These are phyloP conservation scores for Sphenodon punctatus DNA, from an alignment of 2,797 vertebrate genomes.

Conservation along the genomic window DNA sequence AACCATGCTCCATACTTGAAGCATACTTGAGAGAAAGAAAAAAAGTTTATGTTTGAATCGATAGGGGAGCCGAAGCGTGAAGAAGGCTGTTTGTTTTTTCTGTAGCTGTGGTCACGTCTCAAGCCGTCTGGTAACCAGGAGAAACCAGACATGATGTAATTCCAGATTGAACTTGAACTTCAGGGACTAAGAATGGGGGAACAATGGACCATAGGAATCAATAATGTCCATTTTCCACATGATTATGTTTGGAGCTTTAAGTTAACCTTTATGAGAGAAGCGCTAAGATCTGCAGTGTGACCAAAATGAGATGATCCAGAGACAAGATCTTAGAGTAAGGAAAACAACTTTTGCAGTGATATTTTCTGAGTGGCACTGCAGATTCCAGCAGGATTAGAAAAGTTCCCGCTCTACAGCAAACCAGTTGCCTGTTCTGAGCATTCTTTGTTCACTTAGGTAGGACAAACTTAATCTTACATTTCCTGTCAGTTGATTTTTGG, in stretches of 20 bases:
- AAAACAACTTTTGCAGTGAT: slow-evolving; percentile 71
- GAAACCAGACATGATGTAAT: slow-evolving; percentile 94
- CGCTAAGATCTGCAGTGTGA: slow-evolving; percentile 70
- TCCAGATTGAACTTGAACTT: slow-evolving; percentile 90
- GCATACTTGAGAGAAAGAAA: slow-evolving; percentile 78
- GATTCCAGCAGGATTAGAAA: slow-evolving; percentile 79
- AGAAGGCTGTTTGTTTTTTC: slow-evolving; percentile 86
- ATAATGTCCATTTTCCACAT: slow-evolving; percentile 86
- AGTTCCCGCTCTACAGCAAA: slow-evolving; percentile 79
- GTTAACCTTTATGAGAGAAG: slow-evolving; percentile 79
- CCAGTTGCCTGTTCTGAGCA: slow-evolving; percentile 84
- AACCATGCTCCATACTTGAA: slow-evolving; percentile 85
- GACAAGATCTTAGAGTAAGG: slow-evolving; percentile 74
- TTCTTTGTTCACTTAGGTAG: slow-evolving; percentile 97
- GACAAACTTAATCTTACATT: slow-evolving; percentile 96
- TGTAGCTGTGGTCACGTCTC: slow-evolving; percentile 87
- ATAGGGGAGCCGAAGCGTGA: slow-evolving; percentile 84
- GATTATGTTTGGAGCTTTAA: slow-evolving; percentile 83
- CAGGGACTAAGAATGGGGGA: slow-evolving; percentile 82
- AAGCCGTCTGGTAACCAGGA: slow-evolving; percentile 90
- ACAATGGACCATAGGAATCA: slow-evolving; percentile 86
- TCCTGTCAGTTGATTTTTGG: slow-evolving; percentile 97
- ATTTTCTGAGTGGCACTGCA: slow-evolving; percentile 73
- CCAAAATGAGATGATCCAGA: slow-evolving; percentile 73
- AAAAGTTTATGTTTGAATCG: slow-evolving; percentile 83